A percentile compares a stretch with the other conserved stretches of the same genome.
phyloP scores from a whole-genome alignment of 2,888 invertebrate species.

The Lasiommata megera region DNA sequence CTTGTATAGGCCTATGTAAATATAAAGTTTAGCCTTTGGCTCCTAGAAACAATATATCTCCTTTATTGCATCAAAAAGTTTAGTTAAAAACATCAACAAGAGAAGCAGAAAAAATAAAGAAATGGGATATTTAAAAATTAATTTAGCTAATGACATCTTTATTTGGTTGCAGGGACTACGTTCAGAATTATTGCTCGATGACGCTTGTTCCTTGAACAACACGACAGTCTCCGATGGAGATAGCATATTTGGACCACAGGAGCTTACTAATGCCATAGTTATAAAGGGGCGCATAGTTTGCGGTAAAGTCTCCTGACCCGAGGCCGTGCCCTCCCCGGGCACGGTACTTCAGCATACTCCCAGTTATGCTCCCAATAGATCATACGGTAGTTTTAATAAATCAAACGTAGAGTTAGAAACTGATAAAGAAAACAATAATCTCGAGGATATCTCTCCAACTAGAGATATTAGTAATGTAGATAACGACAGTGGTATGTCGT shows the following conservation, averaged over 20 bases:
- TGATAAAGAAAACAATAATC: conserved; percentile 21
- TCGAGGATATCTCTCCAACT: conserved; percentile 21
- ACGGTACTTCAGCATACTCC: conserved; percentile 44
- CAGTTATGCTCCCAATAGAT: conserved; percentile 40
- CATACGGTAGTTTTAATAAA: conserved; percentile 69
- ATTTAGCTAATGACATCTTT: neutral
- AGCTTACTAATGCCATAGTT: conserved; percentile 55
- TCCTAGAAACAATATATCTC: too few species aligned
- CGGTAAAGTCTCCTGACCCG: conserved; percentile 69
- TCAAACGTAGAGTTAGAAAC: conserved; percentile 49
- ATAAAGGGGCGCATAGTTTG: conserved; percentile 61
- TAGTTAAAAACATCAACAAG: too few species aligned
- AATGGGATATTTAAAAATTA: too few species aligned
- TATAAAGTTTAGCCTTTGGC: too few species aligned
- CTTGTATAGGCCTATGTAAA: too few species aligned
- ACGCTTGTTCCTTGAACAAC: conserved; percentile 60
- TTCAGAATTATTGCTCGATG: conserved; percentile 66
- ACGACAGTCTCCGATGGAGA: conserved; percentile 61
- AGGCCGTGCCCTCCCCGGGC: conserved; percentile 72
- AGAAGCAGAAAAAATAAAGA: too few species aligned
- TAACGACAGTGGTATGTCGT: conserved; percentile 72
- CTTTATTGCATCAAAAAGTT: too few species aligned
- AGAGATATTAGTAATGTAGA: conserved; percentile 30
- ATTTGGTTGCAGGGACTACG: conserved; percentile 59
- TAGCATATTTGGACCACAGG: conserved; percentile 59